Conservation (phyloP, 2,113 vertebrate genomes). For the Lethenteron camtschaticum region DNA sequence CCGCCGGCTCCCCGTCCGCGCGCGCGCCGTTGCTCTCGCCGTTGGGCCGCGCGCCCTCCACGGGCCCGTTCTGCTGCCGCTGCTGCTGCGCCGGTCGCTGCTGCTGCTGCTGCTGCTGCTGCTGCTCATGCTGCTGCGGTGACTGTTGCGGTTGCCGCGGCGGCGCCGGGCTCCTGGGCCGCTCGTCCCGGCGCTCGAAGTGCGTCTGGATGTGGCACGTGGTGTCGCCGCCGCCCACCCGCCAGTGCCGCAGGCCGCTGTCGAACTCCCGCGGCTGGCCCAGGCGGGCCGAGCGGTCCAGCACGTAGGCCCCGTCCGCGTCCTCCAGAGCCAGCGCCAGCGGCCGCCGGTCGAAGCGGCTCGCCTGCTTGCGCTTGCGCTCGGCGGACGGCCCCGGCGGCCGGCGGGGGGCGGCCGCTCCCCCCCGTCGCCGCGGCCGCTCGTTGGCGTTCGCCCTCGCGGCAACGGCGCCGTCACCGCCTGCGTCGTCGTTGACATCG, state of each 20-base stretch:
- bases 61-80: slow-evolving; percentile 20
- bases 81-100: slow-evolving; percentile 17
- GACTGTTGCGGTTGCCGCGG: slow-evolving; percentile 10
- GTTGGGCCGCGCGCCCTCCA: slow-evolving; percentile 10
- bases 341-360: slow-evolving; percentile 92
- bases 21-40: background rate
- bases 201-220: slow-evolving; percentile 97
- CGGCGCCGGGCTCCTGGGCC: slow-evolving; percentile 17
- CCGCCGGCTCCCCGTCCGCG: background rate
- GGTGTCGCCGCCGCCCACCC: slow-evolving; percentile 80
- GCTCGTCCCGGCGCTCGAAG: slow-evolving; percentile 60
- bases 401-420: slow-evolving; percentile 14
- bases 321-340: slow-evolving; percentile 70
- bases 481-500: slow-evolving; percentile 21
- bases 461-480: slow-evolving; percentile 13
- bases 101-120: slow-evolving; percentile 21
- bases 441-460: slow-evolving; percentile 18
- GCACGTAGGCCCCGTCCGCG: slow-evolving; percentile 61
- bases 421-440: slow-evolving; percentile 14
- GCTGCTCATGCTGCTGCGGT: slow-evolving; percentile 21
- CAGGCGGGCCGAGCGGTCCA: slow-evolving; percentile 49
- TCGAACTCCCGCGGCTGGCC: slow-evolving; percentile 77
- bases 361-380: slow-evolving; percentile 48
- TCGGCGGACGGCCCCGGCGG: slow-evolving; percentile 18
- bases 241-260: slow-evolving; percentile 83